Evolutionary conservation across 2,888 invertebrate genomes (phyloP).

Genomic region (Nysson spinosus): DNA sequence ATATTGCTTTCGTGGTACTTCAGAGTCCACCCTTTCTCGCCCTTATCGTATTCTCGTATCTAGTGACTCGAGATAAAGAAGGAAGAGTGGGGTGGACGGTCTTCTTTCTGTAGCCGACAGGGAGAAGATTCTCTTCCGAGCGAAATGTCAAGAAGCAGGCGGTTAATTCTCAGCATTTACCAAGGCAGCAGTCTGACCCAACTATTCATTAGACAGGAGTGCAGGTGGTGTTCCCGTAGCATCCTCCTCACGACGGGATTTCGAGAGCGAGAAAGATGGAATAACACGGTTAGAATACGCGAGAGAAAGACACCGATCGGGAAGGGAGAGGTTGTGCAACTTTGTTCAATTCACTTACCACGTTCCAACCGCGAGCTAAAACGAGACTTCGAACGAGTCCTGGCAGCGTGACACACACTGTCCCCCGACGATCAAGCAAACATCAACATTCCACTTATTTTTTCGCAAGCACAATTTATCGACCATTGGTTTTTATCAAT

Average conservation of each 20-base stretch:
- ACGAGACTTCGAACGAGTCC: conserved; percentile 35
- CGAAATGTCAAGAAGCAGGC: conserved; percentile 74
- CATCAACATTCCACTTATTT: background rate
- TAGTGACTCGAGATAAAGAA: conserved; percentile 41
- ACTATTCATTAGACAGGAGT: conserved; percentile 70
- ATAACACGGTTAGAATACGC: conserved; percentile 3
- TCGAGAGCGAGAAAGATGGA: conserved; percentile 35
- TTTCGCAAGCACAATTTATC: too few relatives aligned
- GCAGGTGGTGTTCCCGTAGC: conserved; percentile 61
- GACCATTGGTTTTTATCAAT: too few relatives aligned
- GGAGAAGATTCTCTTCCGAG: conserved; percentile 64
- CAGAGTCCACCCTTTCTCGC: conserved; percentile 13
- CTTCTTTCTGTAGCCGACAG: conserved; percentile 12
- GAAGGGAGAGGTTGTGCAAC: conserved; percentile 55
- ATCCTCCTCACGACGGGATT: conserved; percentile 41
- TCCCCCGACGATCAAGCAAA: background rate
- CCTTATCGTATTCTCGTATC: conserved; percentile 45
- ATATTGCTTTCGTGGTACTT: conserved; percentile 14
- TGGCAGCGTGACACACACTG: conserved; percentile 21
- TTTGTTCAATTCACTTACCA: conserved; percentile 62
- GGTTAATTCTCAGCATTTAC: conserved; percentile 70
- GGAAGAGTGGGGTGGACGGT: conserved; percentile 15
- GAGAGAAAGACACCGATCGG: background rate
- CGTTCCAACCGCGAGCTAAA: conserved; percentile 40
- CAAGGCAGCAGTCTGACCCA: conserved; percentile 62